Evolutionary conservation across 2,113 vertebrate genomes (phyloP).

Genomic region (Alethe castanea): DNA sequence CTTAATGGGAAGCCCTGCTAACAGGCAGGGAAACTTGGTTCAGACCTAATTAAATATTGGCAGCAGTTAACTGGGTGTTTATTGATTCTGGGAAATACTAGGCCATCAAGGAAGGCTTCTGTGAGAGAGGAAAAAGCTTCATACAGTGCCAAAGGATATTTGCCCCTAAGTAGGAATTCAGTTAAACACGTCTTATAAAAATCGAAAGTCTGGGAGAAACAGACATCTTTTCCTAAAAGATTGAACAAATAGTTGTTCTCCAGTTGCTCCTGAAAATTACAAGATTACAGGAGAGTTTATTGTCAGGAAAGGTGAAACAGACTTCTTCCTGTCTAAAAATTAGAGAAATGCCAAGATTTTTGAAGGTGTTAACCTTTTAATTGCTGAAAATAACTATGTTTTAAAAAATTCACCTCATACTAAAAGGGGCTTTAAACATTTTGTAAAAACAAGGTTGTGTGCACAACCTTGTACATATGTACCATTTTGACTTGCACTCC

Average conservation of each 20-base stretch:
- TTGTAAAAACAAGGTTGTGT: neutral
- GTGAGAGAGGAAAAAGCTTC: neutral
- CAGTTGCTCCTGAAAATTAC: neutral
- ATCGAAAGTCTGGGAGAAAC: neutral
- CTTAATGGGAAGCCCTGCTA: neutral
- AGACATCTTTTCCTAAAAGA: neutral
- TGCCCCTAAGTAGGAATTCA: neutral
- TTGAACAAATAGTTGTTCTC: neutral
- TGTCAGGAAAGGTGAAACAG: neutral
- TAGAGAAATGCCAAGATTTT: neutral
- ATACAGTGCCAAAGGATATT: neutral
- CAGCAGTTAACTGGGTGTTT: neutral
- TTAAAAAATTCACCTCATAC: neutral
- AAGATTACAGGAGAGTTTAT: neutral
- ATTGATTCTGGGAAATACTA: neutral
- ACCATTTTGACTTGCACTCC: neutral
- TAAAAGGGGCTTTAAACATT: neutral
- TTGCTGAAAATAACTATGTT: neutral
- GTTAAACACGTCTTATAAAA: neutral
- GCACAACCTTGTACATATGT: fast-evolving
- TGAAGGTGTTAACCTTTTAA: neutral
- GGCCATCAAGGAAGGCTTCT: neutral
- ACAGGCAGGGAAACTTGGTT: neutral
- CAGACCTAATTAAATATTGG: neutral
- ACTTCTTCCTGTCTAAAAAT: neutral